Evolutionary conservation across 92 coral and sea anemone genomes (phyloP).

Genomic region (Epizoanthus stellaris): DNA sequence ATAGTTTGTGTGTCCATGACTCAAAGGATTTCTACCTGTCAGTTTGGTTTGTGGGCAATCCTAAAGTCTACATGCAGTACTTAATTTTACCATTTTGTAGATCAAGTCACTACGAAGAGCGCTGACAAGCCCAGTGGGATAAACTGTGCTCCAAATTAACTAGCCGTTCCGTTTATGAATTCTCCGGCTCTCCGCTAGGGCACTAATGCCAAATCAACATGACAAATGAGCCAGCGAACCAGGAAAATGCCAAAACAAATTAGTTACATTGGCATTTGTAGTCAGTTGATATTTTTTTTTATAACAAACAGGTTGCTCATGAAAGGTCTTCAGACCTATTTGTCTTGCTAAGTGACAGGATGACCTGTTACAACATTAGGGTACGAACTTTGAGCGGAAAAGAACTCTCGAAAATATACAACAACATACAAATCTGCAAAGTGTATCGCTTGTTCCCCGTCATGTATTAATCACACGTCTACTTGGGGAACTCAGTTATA

Average conservation of each 20-base stretch:
- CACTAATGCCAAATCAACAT: not conserved
- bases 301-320: constrained; percentile 14
- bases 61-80: not conserved
- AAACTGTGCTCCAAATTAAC: not conserved
- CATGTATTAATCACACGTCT: constrained; percentile 5
- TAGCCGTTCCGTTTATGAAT: not conserved
- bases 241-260: not conserved
- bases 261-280: constrained; percentile 29
- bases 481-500: not conserved
- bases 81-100: not conserved
- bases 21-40: not conserved
- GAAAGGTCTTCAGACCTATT: constrained; percentile 43
- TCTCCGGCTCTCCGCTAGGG: not conserved
- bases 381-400: constrained; percentile 16
- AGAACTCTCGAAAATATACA: constrained; percentile 13
- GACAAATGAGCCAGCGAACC: not conserved
- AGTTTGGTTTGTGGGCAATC: constrained; percentile 16
- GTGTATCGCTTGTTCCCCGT: not conserved
- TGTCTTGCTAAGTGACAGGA: constrained; percentile 56
- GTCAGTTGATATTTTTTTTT: constrained; percentile 10
- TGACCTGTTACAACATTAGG: constrained; percentile 31
- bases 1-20: constrained; percentile 14
- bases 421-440: constrained; percentile 3
- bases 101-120: not conserved
- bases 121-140: not conserved